A percentile compares a stretch with the other conserved stretches of the same genome.
phyloP scores from a whole-genome alignment of 2,797 vertebrate genomes.

The Prunella strophiata region DNA sequence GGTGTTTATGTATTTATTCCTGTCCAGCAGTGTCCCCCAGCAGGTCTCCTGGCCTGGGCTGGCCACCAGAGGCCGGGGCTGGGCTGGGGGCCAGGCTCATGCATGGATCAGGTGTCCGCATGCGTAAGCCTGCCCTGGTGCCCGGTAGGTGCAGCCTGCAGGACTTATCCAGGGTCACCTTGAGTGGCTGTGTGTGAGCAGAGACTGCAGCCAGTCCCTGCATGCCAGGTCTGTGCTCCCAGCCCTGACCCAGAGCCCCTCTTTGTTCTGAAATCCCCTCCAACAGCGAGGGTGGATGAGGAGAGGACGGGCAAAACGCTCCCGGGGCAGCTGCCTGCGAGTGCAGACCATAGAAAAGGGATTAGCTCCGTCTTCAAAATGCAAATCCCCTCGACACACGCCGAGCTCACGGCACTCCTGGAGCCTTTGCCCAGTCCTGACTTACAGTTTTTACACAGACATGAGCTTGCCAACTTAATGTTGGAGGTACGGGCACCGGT shows the following conservation, averaged over 20 bases:
- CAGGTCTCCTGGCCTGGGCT: not conserved
- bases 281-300: not conserved
- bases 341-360: slow-evolving; percentile 34
- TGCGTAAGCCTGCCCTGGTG: not conserved
- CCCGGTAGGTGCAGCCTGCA: not conserved
- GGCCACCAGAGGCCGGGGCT: not conserved
- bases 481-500: not conserved
- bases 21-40: not conserved
- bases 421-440: slow-evolving; percentile 22
- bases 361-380: slow-evolving; percentile 51
- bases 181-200: not conserved
- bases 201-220: not conserved
- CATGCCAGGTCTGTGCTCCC: rapidly evolving
- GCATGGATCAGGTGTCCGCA: not conserved
- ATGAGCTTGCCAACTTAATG: slow-evolving; percentile 6
- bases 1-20: not conserved
- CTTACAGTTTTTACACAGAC: slow-evolving; percentile 18
- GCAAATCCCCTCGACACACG: slow-evolving; percentile 59
- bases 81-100: not conserved
- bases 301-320: not conserved
- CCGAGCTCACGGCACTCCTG: slow-evolving; percentile 1
- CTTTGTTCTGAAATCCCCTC: slow-evolving; percentile 13
- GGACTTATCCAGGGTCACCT: not conserved
- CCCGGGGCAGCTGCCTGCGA: slow-evolving; percentile 38
- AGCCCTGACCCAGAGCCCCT: not conserved